phyloP scores from a whole-genome alignment of 2,113 vertebrate species.

The Telmatochromis sp. region DNA sequence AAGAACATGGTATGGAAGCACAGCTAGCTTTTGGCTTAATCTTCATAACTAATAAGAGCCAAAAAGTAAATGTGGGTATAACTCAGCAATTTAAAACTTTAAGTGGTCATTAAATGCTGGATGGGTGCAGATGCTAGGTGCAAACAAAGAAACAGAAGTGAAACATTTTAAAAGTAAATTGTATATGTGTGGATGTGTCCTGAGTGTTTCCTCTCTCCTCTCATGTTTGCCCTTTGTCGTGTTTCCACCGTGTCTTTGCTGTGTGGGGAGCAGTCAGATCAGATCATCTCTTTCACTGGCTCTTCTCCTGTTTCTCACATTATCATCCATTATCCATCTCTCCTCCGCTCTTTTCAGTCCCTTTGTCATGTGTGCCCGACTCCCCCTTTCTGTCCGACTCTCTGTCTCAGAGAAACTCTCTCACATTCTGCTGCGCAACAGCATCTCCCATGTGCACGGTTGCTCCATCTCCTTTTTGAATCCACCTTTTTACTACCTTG shows the following conservation, averaged over 20 bases:
- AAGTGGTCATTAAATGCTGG: neutral
- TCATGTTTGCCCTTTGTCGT: neutral
- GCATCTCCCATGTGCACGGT: neutral
- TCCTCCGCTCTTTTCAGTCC: slow-evolving; percentile 38
- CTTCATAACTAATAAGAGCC: neutral
- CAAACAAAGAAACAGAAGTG: neutral
- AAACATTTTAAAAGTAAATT: neutral
- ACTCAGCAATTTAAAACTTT: neutral
- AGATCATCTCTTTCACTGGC: slow-evolving; percentile 55
- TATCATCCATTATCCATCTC: slow-evolving; percentile 56
- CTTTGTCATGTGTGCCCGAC: slow-evolving; percentile 23
- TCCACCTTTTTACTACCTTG: neutral
- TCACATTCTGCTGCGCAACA: slow-evolving; percentile 5
- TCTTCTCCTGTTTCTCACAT: slow-evolving; percentile 61
- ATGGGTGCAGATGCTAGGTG: neutral
- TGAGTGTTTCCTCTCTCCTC: neutral
- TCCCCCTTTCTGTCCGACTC: neutral
- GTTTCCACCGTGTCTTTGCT: neutral
- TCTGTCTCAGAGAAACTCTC: slow-evolving; percentile 10
- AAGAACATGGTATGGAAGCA: neutral
- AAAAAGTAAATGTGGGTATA: neutral
- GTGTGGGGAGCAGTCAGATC: slow-evolving; percentile 32
- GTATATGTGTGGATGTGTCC: neutral
- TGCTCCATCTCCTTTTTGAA: neutral
- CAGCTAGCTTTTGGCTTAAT: neutral